Percentiles rank a stretch among this genome's conserved stretches.
phyloP scores from a whole-genome alignment of 2,113 vertebrate species.

The Burhinus bistriatus region DNA sequence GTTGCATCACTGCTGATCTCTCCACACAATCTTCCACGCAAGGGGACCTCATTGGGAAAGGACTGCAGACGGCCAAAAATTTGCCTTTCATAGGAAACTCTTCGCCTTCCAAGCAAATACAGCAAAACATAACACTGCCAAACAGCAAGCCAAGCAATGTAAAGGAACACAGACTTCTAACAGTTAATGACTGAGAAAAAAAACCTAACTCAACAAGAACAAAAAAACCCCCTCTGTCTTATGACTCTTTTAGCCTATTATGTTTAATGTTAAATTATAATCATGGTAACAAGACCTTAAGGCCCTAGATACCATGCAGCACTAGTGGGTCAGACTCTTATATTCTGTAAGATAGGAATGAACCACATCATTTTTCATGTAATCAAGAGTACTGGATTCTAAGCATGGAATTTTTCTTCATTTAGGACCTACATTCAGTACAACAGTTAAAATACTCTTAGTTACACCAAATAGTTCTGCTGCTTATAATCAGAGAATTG shows the following conservation, averaged over 20 bases:
- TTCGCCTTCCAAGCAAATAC: constrained; percentile 46
- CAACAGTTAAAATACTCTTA: background rate
- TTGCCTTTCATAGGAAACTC: constrained; percentile 39
- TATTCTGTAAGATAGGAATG: background rate
- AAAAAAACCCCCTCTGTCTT: background rate
- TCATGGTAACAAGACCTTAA: background rate
- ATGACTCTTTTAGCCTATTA: background rate
- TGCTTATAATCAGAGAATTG: background rate
- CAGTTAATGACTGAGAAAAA: constrained; percentile 55
- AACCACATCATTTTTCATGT: background rate
- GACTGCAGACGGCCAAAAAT: constrained; percentile 59
- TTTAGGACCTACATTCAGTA: background rate
- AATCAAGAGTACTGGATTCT: background rate
- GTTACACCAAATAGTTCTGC: background rate
- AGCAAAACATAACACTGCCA: background rate
- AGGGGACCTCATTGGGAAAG: constrained; percentile 56
- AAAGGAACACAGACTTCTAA: constrained; percentile 40
- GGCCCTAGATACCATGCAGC: background rate
- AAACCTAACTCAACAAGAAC: constrained; percentile 19
- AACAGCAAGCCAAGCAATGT: background rate
- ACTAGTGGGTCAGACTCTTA: background rate
- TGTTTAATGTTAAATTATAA: background rate
- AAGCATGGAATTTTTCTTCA: constrained; percentile 16
- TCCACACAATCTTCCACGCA: constrained; percentile 30
- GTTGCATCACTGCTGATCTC: constrained; percentile 46